Evolutionary conservation across 2,113 vertebrate genomes (phyloP), one percentile per base, ranked within the genome.

Genomic region (Oplegnathus fasciatus): DNA sequence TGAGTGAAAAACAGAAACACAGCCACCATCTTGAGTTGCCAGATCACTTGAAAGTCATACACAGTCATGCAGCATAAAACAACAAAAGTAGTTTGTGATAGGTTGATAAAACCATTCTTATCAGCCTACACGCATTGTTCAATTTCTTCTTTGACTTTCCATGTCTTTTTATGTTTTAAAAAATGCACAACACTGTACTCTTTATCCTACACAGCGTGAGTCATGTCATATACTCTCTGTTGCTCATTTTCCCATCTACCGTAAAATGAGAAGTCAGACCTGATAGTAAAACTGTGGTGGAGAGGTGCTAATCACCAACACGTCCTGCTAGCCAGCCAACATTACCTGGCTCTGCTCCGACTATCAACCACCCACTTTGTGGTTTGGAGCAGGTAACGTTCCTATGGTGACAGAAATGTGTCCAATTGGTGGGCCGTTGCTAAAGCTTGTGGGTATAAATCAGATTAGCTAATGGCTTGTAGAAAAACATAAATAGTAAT

Each of bases 261-360:
- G 1, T 28, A 34, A 57, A 80, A 55, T 15, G 26, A 17, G 48
- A 32, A 46, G 37, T 57, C 40, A 50, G 48, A 60, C 58, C 72
- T 71, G 62, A 57, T 46, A 74, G 75, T 80, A 77, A 61, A 88
- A 64, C 34, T 18, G 8, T 32, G 40, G 24, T 66, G 60, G 26
- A 52, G 54, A 85, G 46, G 54, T 54, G 34, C 61, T 90, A 77
- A 90, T 85, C 75, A 73, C 48, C 61, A 85, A 83, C 85, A 79
- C 82, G n/a, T 60, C 26, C 54, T 69, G 54, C 46, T 40, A 24
- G 50, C 57, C 46, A 10, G 76, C 80, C 83, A 90, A 66, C 73
- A 61, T 74, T 77, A 84, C 64, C 83, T 86, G 83, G 86, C 82
- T 85, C 46, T 48, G 72, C 75, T 90, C 67, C 48, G 32, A 70